Evolutionary conservation across 1,140 invertebrate species (phyloP).

Genomic region (Drosophila hydei): DNA sequence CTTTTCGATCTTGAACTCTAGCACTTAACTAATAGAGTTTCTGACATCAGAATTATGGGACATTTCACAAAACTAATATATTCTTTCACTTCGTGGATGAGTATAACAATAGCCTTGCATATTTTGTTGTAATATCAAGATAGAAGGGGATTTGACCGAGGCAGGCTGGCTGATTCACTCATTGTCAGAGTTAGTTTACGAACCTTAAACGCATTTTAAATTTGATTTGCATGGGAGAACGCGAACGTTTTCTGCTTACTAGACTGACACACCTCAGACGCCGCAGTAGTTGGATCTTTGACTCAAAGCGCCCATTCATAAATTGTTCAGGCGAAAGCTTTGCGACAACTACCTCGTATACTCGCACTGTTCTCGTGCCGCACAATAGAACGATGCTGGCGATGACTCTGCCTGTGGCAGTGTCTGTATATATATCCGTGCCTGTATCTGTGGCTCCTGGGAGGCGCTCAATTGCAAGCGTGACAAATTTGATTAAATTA

Average conservation of each 20-base stretch:
- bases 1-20: too few relatives aligned
- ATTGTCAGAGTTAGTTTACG: conserved; percentile 48
- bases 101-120: conserved; percentile 5
- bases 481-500: conserved; percentile 83
- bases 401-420: conserved; percentile 3
- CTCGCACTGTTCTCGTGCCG: background rate
- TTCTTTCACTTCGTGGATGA: too few relatives aligned
- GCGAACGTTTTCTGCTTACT: conserved; percentile 36
- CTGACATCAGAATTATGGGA: too few relatives aligned
- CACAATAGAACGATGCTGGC: conserved; percentile 15
- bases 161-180: conserved; percentile 18
- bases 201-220: conserved; percentile 70
- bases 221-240: conserved; percentile 63
- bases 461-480: conserved; percentile 76
- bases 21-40: too few relatives aligned
- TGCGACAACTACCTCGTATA: conserved; percentile 4
- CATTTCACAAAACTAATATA: too few relatives aligned
- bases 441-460: conserved; percentile 9
- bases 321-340: conserved; percentile 42
- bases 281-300: background rate
- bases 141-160: background rate
- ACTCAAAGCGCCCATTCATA: conserved; percentile 55
- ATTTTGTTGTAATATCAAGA: conserved; percentile 19
- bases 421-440: conserved; percentile 3
- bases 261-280: background rate